These are phyloP conservation scores for Globia sparganii DNA, from an alignment of 2,888 invertebrate species.

Conservation along the genomic window DNA sequence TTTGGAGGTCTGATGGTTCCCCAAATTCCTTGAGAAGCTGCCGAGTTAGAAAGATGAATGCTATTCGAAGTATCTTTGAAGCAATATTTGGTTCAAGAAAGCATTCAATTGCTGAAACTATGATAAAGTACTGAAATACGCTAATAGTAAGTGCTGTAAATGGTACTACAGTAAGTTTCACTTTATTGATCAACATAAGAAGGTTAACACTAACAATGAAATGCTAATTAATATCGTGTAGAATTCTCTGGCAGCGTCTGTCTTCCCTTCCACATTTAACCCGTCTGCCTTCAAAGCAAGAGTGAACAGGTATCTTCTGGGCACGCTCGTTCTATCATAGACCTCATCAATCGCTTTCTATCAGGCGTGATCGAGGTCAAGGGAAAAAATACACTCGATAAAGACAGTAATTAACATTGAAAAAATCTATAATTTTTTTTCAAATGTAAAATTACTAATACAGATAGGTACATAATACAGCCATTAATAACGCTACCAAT, in stretches of 20 bases:
- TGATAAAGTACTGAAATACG: not conserved
- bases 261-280: not conserved
- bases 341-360: not conserved
- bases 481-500: constrained; percentile 4
- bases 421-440: not conserved
- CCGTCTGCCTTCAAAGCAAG: not conserved
- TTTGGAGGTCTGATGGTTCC: constrained; percentile 17
- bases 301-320: not conserved
- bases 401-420: not conserved
- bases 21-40: constrained; percentile 2
- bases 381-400: not conserved
- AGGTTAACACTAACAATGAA: not conserved
- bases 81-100: not conserved
- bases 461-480: not conserved
- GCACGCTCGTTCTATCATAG: not conserved
- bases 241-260: not conserved
- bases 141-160: not conserved
- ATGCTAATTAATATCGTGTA: not conserved
- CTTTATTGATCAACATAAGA: not conserved
- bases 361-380: not conserved
- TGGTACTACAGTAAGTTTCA: not conserved
- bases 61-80: not conserved
- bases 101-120: not conserved
- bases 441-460: not conserved
- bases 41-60: not conserved